Evolutionary conservation across 2,797 vertebrate species (phyloP).

Genomic region (Furcifer pardalis): DNA sequence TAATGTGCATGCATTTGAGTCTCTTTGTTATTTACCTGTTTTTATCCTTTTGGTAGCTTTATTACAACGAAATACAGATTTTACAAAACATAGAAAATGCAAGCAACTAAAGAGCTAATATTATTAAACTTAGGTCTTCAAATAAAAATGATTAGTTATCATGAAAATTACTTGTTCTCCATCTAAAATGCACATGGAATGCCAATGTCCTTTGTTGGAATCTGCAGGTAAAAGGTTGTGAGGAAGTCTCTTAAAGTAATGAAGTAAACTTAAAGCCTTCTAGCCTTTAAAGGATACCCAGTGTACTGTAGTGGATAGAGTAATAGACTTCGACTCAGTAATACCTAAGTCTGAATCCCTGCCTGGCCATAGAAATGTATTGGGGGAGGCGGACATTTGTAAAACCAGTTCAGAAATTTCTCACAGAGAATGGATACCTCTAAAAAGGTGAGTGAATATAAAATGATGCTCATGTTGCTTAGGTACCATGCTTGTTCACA

Average conservation of each 20-base stretch:
- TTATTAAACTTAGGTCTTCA: not conserved
- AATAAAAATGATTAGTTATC: not conserved
- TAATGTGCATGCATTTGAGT: not conserved
- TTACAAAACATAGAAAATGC: not conserved
- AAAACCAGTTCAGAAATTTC: no score
- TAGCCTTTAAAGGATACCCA: not conserved
- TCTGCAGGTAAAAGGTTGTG: not conserved
- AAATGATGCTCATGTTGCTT: not conserved
- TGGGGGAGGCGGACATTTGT: no score
- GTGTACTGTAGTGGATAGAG: not conserved
- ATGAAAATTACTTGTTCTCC: not conserved
- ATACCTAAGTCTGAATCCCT: no score
- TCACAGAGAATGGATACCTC: not conserved
- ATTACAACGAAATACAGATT: slow-evolving; percentile 2
- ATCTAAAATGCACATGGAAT: not conserved
- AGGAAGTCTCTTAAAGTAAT: not conserved
- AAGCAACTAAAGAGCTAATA: not conserved
- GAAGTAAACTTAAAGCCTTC: not conserved
- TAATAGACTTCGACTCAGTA: not conserved
- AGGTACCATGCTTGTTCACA: not conserved
- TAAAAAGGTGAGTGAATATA: not conserved
- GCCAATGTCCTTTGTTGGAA: not conserved
- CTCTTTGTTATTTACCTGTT: not conserved
- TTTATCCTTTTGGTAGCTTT: not conserved
- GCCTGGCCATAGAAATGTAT: no score